phyloP scores from a whole-genome alignment of 2,888 invertebrate genomes.

The Tetanocera ferruginea region DNA sequence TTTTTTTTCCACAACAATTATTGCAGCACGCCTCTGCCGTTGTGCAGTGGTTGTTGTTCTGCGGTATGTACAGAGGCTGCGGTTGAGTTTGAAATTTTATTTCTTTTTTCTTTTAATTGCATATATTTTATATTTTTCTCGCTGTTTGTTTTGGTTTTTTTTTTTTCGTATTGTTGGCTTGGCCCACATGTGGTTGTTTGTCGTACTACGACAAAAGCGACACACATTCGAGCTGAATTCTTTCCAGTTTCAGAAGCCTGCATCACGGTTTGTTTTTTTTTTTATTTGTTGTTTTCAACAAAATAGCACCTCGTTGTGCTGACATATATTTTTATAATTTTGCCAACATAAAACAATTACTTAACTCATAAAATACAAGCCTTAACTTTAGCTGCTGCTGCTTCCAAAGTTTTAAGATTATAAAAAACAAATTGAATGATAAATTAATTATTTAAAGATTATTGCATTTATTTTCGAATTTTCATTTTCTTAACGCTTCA shows the following conservation, averaged over 20 bases:
- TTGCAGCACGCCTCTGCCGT: neutral
- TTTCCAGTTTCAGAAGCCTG: no score
- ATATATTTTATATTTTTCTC: neutral
- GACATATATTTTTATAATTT: no score
- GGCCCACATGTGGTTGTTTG: neutral
- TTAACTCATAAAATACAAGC: no score
- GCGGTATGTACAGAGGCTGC: neutral
- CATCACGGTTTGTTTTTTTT: no score
- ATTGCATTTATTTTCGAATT: no score
- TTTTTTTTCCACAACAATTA: neutral
- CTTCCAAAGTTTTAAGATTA: neutral
- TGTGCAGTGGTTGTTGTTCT: neutral
- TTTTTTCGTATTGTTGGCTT: neutral
- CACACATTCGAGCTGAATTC: no score
- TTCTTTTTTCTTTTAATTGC: neutral
- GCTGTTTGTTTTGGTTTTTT: neutral
- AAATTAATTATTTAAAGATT: conserved; percentile 9
- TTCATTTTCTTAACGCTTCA: no score
- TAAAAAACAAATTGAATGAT: neutral
- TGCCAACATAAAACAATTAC: no score
- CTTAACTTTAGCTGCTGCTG: no score
- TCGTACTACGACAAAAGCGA: no score
- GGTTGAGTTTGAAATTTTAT: neutral
- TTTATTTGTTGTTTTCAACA: no score
- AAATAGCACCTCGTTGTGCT: no score